A percentile compares a stretch with the other conserved stretches of the same genome.
Evolutionary conservation across 2,113 vertebrate species (phyloP).

Genomic region (Passer montanus): DNA sequence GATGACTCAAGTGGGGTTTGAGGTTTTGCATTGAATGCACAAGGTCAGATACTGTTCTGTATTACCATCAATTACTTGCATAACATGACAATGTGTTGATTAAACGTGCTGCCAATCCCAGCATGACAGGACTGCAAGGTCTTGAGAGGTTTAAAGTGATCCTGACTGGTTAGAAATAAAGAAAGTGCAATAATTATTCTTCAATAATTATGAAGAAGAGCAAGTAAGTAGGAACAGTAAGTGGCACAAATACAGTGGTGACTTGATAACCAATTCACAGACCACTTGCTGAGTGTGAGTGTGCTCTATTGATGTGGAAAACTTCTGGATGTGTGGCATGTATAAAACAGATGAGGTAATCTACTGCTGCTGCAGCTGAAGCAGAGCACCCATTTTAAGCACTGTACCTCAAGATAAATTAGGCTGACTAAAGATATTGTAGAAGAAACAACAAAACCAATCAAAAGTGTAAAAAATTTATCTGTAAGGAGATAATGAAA

Average conservation of each 20-base stretch:
- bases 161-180: not conserved
- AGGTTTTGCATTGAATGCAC: not conserved
- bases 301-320: not conserved
- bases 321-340: not conserved
- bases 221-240: not conserved
- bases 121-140: not conserved
- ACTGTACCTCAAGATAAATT: not conserved
- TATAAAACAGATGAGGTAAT: not conserved
- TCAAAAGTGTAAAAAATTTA: not conserved
- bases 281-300: not conserved
- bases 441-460: not conserved
- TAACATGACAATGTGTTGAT: fast-evolving
- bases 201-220: not conserved
- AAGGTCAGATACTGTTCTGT: not conserved
- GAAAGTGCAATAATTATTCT: not conserved
- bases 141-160: not conserved
- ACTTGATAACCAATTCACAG: not conserved
- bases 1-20: not conserved
- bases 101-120: not conserved
- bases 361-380: not conserved
- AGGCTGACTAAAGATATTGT: not conserved
- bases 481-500: not conserved
- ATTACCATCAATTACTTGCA: not conserved
- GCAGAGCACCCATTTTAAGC: not conserved
- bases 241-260: not conserved